Base-by-base conservation (phyloP, 2,888 invertebrate genomes). In the Xanthorhoe designata region DNA sequence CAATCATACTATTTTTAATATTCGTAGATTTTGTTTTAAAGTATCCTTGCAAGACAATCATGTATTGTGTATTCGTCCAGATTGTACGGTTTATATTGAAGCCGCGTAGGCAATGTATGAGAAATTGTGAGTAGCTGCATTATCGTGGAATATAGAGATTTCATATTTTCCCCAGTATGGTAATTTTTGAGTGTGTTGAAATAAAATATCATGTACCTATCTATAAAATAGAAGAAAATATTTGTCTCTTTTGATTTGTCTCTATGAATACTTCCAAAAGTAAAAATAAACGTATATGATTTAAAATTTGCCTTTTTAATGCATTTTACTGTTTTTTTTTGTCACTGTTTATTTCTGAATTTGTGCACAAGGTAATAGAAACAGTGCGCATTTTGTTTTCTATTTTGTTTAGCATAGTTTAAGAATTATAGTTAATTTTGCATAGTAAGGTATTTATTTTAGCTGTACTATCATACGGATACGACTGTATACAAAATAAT, bases 391-490 rank as follows among this genome's bases (percentile, higher is more conserved):
- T 91, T 90, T 91, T 86, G 83, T 83, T 90, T 82, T 78, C 58
- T 63, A 42, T 73, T 71, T 80, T 79, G 78, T 73, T 79, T 88
- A 88, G 81, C 78, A 80, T 88, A 86, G 85, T 85, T 82, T 86
- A 88, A 90, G 87, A 83, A 79, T 42, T 89, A 89, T 88, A 87
- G 86, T 90, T 91, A 89, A 87, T 85, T 86, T 90, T 83, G 89
- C 88, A 89, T 86, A 80, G 81, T 92, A 92, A 93, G 92, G 87
- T 93, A 93, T 93, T 93, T 93, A 93, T 93, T 93, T 92, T 92
- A 92, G 92, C 89, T 89, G 81, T 90, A 91, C 85, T 87, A 85
- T 88, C 84, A 85, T 87, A 88, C 86, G 92, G 92, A 93, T 93
- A 93, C 92, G 87, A 82, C 87, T 88, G 92, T 93, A 93, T 93